Evolutionary conservation across 2,113 vertebrate genomes (phyloP).

Genomic region (Hydropotes inermis): DNA sequence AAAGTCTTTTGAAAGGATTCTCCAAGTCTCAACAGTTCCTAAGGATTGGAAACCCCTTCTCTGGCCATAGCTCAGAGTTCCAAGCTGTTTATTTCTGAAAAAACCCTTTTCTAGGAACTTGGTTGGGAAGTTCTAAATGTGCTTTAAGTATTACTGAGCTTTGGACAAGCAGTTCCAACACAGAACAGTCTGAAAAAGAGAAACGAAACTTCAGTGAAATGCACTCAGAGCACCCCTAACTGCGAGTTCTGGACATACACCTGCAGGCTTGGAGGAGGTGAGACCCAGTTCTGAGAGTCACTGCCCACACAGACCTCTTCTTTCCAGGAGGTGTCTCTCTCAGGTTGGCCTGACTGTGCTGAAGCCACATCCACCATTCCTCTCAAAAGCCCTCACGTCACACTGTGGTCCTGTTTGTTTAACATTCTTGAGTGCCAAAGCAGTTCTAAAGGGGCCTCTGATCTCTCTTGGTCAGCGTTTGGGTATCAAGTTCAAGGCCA

Average conservation of each 20-base stretch:
- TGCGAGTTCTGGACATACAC: neutral
- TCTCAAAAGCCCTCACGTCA: neutral
- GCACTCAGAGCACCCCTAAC: neutral
- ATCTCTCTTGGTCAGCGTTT: neutral
- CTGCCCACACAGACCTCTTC: neutral
- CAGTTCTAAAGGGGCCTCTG: neutral
- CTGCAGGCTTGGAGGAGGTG: neutral
- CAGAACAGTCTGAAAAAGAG: neutral
- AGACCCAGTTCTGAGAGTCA: rapidly evolving
- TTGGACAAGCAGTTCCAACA: neutral
- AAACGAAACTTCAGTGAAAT: neutral
- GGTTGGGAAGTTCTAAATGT: neutral
- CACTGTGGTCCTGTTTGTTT: neutral
- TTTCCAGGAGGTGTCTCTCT: neutral
- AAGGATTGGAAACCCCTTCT: neutral
- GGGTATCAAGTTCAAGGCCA: neutral
- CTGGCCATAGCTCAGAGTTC: neutral
- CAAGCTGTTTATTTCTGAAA: neutral
- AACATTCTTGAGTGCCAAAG: neutral
- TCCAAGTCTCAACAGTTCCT: neutral
- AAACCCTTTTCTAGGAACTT: neutral
- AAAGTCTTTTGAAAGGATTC: neutral
- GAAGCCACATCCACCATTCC: too few relatives aligned
- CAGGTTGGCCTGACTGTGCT: neutral
- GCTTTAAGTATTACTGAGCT: neutral